phyloP scores from a whole-genome alignment of 2,797 vertebrate genomes.

The Helarctos malayanus region DNA sequence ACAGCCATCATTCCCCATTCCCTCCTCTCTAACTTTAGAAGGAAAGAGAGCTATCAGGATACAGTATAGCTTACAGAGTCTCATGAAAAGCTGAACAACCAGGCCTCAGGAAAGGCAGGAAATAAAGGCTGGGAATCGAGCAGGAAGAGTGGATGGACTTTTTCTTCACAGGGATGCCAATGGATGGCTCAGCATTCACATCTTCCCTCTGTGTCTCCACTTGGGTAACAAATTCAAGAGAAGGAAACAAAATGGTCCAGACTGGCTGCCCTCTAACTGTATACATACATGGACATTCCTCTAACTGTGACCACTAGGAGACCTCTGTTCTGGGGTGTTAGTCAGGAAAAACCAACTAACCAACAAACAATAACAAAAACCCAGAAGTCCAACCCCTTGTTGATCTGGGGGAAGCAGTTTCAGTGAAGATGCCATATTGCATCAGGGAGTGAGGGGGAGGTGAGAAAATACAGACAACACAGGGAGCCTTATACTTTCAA shows the following conservation, averaged over 20 bases:
- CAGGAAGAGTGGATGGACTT: background rate
- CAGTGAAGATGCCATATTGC: background rate
- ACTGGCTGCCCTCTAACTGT: background rate
- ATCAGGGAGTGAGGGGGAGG: background rate
- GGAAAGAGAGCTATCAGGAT: background rate
- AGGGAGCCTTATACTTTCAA: background rate
- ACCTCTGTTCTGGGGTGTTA: background rate
- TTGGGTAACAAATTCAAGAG: background rate
- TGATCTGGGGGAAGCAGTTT: background rate
- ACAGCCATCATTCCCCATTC: background rate
- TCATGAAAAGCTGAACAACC: background rate
- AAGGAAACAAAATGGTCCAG: background rate
- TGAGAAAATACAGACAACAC: background rate
- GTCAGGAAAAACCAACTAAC: background rate
- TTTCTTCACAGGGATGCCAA: background rate
- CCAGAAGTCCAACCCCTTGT: background rate
- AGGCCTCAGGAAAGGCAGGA: background rate
- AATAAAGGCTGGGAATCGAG: background rate
- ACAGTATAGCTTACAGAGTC: background rate
- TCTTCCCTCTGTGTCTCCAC: background rate
- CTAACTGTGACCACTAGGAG: background rate
- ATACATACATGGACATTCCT: background rate
- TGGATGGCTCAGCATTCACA: background rate
- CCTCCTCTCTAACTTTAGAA: background rate
- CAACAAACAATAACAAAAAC: background rate